Evolutionary conservation across 2,797 vertebrate genomes (phyloP).

Genomic region (Hipposideros larvatus): DNA sequence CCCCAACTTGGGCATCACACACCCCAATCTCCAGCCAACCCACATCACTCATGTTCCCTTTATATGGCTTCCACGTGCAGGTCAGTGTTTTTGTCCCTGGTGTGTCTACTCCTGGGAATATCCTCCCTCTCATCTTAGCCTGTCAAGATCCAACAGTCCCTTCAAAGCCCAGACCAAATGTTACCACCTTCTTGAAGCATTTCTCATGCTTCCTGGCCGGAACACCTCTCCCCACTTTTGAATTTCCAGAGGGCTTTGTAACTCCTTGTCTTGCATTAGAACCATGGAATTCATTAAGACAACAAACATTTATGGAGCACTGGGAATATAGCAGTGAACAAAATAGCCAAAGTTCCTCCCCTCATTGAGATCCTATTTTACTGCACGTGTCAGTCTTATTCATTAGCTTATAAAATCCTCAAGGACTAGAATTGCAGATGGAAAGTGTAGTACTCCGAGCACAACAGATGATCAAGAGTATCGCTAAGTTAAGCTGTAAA

Average conservation of each 20-base stretch:
- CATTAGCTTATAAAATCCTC: not conserved
- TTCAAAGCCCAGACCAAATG: not conserved
- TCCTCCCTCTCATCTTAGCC: not conserved
- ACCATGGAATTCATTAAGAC: not conserved
- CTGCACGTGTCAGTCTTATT: not conserved
- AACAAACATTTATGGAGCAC: not conserved
- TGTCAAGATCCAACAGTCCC: not conserved
- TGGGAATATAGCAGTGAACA: not conserved
- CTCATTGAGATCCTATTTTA: not conserved
- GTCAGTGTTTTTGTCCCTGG: fast-evolving
- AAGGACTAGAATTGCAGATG: not conserved
- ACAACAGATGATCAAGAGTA: not conserved
- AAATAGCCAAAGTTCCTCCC: not conserved
- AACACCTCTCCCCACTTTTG: not conserved
- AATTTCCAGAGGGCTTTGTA: not conserved
- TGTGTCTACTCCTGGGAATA: not conserved
- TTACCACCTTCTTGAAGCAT: not conserved
- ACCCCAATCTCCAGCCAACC: not conserved
- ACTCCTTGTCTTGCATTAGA: not conserved
- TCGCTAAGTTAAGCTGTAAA: not conserved
- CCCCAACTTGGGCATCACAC: not conserved
- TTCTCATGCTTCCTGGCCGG: not conserved
- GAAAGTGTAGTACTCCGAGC: not conserved
- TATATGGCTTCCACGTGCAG: fast-evolving
- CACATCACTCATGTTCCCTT: not conserved